Evolutionary conservation across 2,797 vertebrate species (phyloP).

Genomic region (Mus spretus): DNA sequence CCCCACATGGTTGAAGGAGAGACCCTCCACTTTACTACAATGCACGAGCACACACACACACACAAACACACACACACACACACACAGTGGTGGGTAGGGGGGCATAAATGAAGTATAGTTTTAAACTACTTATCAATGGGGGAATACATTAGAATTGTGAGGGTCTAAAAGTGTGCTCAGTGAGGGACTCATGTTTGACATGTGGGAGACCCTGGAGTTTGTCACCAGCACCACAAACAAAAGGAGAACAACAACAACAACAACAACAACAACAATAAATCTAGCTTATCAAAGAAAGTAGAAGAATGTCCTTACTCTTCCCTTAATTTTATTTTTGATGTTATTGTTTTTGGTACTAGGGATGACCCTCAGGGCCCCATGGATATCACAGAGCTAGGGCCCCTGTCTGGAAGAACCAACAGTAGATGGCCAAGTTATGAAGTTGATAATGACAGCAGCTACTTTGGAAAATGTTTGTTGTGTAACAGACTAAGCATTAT

Average conservation of each 20-base stretch:
- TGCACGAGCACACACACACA: background rate
- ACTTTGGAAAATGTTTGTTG: background rate
- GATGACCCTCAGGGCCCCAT: background rate
- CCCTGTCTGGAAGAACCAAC: background rate
- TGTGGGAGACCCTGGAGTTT: background rate
- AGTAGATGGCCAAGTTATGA: background rate
- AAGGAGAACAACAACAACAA: background rate
- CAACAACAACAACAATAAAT: background rate
- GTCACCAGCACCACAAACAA: background rate
- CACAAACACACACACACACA: background rate
- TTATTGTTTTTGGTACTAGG: background rate
- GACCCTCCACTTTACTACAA: background rate
- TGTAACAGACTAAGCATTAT: background rate
- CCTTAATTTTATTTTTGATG: background rate
- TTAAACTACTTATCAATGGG: background rate
- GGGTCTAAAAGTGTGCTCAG: background rate
- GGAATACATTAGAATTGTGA: background rate
- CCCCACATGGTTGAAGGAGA: background rate
- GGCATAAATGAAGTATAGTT: background rate
- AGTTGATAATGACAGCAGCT: background rate
- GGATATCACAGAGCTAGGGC: background rate
- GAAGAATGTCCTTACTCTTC: background rate
- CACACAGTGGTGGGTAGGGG: background rate
- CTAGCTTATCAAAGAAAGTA: slow-evolving; percentile 9
- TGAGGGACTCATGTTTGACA: background rate